Evolutionary conservation across 2,888 invertebrate genomes (phyloP).

Genomic region (Barypeithes pellucidus): DNA sequence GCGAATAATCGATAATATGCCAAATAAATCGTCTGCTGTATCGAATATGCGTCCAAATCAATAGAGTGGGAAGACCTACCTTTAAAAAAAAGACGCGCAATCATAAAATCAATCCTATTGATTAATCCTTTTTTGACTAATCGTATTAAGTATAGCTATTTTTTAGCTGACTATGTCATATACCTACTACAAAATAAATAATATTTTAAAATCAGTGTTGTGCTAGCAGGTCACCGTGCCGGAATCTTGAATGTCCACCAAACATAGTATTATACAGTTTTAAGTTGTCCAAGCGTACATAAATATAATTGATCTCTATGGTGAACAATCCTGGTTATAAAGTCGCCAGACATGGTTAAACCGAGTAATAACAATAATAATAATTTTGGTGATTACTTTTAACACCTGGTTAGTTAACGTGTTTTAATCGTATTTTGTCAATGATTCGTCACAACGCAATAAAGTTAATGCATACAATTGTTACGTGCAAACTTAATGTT

Average conservation of each 20-base stretch:
- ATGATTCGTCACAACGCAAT: background rate
- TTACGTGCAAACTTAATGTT: conserved; percentile 38
- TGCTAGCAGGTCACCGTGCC: too few species aligned
- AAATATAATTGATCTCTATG: background rate
- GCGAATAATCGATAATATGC: conserved; percentile 22
- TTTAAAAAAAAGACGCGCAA: too few species aligned
- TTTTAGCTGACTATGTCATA: too few species aligned
- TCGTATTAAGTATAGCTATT: too few species aligned
- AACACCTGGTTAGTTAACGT: background rate
- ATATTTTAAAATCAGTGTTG: too few species aligned
- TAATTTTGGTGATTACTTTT: background rate
- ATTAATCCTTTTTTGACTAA: too few species aligned
- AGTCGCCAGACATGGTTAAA: background rate
- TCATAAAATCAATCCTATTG: too few species aligned
- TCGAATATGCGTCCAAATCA: conserved; percentile 26
- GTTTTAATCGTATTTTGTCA: too few species aligned
- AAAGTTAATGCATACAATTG: conserved; percentile 5
- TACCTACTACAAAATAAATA: too few species aligned
- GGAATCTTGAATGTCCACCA: too few species aligned
- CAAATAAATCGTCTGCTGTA: conserved; percentile 9
- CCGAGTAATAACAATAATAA: background rate
- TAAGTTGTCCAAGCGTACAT: too few species aligned
- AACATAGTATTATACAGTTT: too few species aligned
- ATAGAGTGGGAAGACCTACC: background rate
- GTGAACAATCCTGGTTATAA: background rate